Base-by-base conservation (phyloP, 2,113 vertebrate genomes). In the Syrmaticus mikado region DNA sequence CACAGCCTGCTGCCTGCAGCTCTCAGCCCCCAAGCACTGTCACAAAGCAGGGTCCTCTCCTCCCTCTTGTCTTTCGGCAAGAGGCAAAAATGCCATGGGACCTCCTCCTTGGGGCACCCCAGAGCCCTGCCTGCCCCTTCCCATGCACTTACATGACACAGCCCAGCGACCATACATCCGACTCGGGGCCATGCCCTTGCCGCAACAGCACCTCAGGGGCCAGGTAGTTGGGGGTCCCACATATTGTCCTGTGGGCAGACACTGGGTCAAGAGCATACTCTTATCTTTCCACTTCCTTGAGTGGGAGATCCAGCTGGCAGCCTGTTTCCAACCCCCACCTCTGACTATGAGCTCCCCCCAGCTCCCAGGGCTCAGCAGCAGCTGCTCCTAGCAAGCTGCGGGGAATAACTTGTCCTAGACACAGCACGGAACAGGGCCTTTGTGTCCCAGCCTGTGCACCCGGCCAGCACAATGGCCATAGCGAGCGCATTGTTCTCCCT, bases 221-320 rank as follows among this genome's bases (percentile, higher is more conserved):
- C 97, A 99, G 97, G 82, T 99, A 99, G 97, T 99, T 99, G n/a
- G 99, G 99, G 65, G 99, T 99, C 43, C 99, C 99, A 96, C 99
- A 99, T 96, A 99, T 99, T n/a, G 99, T 99, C 96, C 99, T 99
- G 94, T 34, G 89, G 72, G 41, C 18, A 92, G 68, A 89, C 20
- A 4, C 22, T 48, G 68, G 43, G 61, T 96, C 65, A 90, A 28
- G 20, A 5, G 4, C 57, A 16, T 5, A 34, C 28, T 78, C 43
- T 30, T 18, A 43, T 75, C 7, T 22, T n/a, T 30, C 32, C 34
- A 27, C 4, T 30, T 1, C 17, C 15, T 41, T 60, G 34, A 38
- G 32, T 41, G 55, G 13, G 4, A 17, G 40, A 73, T 50, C 85
- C 24, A 36, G 21, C 32, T 78, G n/a, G 32, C 84, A 78, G 65